Evolutionary conservation across 2,797 vertebrate genomes (phyloP).

Genomic region (Cyclopterus lumpus): DNA sequence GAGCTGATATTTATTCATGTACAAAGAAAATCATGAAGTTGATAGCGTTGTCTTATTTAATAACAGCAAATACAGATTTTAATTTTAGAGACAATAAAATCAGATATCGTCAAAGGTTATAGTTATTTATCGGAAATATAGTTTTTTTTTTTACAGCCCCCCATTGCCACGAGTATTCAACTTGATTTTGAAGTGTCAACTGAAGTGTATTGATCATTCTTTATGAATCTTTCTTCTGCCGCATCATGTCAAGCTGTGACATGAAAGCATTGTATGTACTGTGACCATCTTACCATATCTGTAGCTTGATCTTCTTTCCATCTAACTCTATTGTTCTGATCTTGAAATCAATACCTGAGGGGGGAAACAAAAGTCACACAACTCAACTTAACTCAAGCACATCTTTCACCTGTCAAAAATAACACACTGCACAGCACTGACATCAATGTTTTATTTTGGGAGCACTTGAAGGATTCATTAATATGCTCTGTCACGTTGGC

Average conservation of each 20-base stretch:
- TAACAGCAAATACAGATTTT: neutral
- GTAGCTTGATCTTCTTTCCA: constrained; percentile 98
- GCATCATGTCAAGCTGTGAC: neutral
- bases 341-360: constrained; percentile 97
- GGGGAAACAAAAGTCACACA: constrained; percentile 5
- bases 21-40: neutral
- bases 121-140: neutral
- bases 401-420: neutral
- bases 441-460: neutral
- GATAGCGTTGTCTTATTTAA: neutral
- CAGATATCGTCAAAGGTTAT: neutral
- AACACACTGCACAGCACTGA: neutral
- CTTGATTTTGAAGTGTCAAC: neutral
- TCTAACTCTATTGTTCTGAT: constrained; percentile 98
- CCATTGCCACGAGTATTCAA: neutral
- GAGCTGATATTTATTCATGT: neutral
- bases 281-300: constrained; percentile 91
- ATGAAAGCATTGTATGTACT: neutral
- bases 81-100: neutral
- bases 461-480: neutral
- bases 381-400: neutral
- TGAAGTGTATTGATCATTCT: neutral
- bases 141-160: neutral
- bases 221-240: neutral
- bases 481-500: constrained; percentile 9